Conservation (phyloP, 2,888 invertebrate genomes). For the Dryococelus australis region DNA sequence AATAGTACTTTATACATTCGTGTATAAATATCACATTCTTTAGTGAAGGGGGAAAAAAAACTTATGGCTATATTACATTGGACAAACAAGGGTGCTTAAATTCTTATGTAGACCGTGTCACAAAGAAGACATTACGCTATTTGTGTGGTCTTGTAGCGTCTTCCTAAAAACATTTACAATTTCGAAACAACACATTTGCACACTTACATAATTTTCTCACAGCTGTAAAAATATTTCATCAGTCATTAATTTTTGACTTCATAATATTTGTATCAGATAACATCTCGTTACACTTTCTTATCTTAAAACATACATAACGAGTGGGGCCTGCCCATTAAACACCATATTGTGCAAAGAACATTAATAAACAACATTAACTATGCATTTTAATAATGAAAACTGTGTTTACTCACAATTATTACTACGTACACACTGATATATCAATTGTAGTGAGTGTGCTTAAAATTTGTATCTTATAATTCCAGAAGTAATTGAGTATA, state of each 20-base stretch:
- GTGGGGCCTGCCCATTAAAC: neutral
- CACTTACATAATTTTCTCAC: neutral
- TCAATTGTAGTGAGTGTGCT: neutral
- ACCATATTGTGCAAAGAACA: neutral
- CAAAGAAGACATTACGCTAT: neutral
- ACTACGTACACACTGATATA: neutral
- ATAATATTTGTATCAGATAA: neutral
- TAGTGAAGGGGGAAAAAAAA: neutral
- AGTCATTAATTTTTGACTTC: neutral
- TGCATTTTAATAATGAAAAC: neutral
- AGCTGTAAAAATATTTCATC: neutral
- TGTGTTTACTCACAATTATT: neutral
- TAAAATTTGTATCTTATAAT: neutral
- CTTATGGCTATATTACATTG: neutral
- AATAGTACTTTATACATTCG: neutral
- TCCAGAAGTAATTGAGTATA: neutral
- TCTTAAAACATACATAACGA: neutral
- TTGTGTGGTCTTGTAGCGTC: neutral
- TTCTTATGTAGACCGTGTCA: neutral
- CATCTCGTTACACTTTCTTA: neutral
- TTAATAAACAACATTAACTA: neutral
- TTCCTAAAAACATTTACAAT: neutral
- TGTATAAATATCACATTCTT: slow-evolving; percentile 3
- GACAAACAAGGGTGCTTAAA: neutral
- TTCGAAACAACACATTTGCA: neutral